These are phyloP conservation scores for Microplitis manilae DNA, from an alignment of 2,888 invertebrate species.

Conservation along the genomic window DNA sequence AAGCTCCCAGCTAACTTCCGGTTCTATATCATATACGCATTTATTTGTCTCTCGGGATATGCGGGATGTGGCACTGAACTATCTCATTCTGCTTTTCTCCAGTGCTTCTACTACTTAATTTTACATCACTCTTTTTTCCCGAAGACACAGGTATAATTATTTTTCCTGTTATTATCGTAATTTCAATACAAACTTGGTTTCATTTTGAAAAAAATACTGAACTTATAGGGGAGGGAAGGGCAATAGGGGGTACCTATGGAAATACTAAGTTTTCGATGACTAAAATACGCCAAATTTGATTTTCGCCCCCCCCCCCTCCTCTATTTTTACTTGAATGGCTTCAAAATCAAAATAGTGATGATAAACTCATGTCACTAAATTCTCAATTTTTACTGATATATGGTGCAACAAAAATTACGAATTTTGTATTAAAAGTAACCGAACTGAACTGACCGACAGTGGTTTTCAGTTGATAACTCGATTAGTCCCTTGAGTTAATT, in stretches of 20 bases:
- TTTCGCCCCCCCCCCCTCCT: too few relatives aligned
- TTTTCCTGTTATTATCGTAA: conserved; percentile 39
- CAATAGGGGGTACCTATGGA: too few relatives aligned
- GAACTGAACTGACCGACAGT: conserved; percentile 62
- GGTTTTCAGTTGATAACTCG: conserved; percentile 69
- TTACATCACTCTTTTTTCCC: conserved; percentile 15
- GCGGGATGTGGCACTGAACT: conserved; percentile 29
- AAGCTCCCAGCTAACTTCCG: conserved; percentile 67
- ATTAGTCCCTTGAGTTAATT: conserved; percentile 59
- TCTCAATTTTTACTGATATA: too few relatives aligned
- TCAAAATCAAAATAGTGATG: too few relatives aligned
- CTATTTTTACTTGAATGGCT: too few relatives aligned
- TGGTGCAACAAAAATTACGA: neutral
- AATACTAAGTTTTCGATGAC: too few relatives aligned
- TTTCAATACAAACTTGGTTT: too few relatives aligned
- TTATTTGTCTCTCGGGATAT: conserved; percentile 39
- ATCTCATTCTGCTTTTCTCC: conserved; percentile 23
- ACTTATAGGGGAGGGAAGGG: too few relatives aligned
- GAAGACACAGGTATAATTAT: conserved; percentile 48
- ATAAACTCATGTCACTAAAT: too few relatives aligned
- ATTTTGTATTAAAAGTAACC: conserved; percentile 24
- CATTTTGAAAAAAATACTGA: too few relatives aligned
- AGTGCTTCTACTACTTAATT: conserved; percentile 24
- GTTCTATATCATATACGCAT: conserved; percentile 56
- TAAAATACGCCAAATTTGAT: too few relatives aligned